These are phyloP conservation scores for Sitta carolinensis DNA, from an alignment of 2,797 vertebrate species.

Conservation along the genomic window DNA sequence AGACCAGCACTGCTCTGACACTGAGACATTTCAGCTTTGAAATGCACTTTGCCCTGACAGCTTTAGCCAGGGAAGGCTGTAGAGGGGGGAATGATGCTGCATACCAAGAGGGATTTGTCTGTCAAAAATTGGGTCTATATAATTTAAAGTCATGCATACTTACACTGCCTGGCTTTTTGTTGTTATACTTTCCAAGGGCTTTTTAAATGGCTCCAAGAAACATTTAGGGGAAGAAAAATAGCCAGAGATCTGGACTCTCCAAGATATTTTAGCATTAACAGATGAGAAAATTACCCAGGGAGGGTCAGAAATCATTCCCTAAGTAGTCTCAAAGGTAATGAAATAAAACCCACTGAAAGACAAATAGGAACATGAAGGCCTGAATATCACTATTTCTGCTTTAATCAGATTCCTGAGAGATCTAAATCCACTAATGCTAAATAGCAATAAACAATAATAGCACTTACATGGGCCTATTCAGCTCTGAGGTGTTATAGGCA, in stretches of 20 bases:
- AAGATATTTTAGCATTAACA: constrained; percentile 7
- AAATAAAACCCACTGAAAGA: constrained; percentile 46
- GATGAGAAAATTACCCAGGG: constrained; percentile 23
- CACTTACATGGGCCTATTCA: constrained; percentile 8
- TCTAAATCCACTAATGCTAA: constrained; percentile 20
- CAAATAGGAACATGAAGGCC: constrained; percentile 13
- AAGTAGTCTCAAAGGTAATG: constrained; percentile 26
- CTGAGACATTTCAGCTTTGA: background rate
- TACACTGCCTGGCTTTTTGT: background rate
- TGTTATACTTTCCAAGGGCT: background rate
- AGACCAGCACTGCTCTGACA: background rate
- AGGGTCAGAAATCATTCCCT: constrained; percentile 25
- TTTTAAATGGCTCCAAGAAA: constrained; percentile 1
- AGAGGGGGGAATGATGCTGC: background rate
- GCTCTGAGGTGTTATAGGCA: background rate
- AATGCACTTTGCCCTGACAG: background rate
- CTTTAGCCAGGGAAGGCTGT: background rate
- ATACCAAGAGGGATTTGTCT: background rate
- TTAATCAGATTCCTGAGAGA: background rate
- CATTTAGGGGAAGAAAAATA: background rate
- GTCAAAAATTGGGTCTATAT: background rate
- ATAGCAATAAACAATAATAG: constrained; percentile 47
- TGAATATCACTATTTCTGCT: constrained; percentile 21
- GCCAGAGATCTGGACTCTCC: background rate
- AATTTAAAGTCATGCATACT: background rate